These are phyloP conservation scores for Drosophila oshimai DNA, from an alignment of 1,140 invertebrate genomes.

Conservation along the genomic window DNA sequence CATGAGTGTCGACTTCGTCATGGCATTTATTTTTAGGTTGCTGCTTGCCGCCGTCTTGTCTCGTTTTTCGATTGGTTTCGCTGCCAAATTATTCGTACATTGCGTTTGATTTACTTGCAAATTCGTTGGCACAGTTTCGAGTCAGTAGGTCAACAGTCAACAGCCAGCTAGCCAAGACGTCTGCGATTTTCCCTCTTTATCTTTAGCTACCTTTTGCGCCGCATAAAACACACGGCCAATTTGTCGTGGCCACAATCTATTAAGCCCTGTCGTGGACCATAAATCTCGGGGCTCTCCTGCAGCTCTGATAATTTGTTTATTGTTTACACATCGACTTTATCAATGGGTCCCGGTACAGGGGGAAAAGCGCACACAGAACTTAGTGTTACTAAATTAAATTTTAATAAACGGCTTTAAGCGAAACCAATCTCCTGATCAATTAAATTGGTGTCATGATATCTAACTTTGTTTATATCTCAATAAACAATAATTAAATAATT, in stretches of 20 bases:
- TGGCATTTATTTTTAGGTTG: constrained; percentile 40
- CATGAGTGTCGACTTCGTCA: constrained; percentile 24
- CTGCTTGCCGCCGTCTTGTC: constrained; percentile 33
- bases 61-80: constrained; percentile 42
- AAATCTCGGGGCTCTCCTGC: constrained; percentile 21
- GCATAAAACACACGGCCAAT: constrained; percentile 29
- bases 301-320: constrained; percentile 55
- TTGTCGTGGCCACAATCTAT: constrained; percentile 34
- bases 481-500: no score
- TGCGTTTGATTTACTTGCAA: constrained; percentile 40
- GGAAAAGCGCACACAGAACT: not conserved
- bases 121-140: constrained; percentile 38
- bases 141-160: constrained; percentile 32
- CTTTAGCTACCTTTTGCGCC: constrained; percentile 21
- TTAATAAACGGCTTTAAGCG: no score
- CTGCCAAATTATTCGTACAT: constrained; percentile 38
- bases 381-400: no score
- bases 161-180: constrained; percentile 22
- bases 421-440: no score
- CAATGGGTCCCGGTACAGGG: not conserved
- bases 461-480: no score
- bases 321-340: constrained; percentile 33
- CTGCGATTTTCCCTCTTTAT: constrained; percentile 40
- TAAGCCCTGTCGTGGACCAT: constrained; percentile 28
- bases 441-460: no score